Percentiles rank a stretch among this genome's conserved stretches.
Evolutionary conservation across 2,113 vertebrate genomes (phyloP).

Genomic region (Donacobius atricapilla): DNA sequence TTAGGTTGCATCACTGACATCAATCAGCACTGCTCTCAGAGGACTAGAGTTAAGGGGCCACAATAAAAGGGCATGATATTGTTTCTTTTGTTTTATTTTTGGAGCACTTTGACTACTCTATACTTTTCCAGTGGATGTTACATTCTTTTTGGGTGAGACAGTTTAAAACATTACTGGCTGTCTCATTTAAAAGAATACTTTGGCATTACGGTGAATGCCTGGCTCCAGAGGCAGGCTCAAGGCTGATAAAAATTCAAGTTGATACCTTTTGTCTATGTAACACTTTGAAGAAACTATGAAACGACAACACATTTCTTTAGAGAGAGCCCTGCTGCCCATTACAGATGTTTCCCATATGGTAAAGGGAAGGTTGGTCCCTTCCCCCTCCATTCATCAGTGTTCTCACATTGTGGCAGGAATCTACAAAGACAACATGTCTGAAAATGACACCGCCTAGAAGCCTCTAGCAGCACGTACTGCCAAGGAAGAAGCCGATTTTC

Average conservation of each 20-base stretch:
- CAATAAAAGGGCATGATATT: constrained; percentile 47
- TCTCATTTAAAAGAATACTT: constrained; percentile 20
- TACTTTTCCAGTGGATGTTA: constrained; percentile 56
- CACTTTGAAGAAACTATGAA: constrained; percentile 42
- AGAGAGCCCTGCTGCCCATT: neutral
- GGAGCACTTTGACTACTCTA: constrained; percentile 46
- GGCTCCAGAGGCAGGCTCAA: constrained; percentile 44
- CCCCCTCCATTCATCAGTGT: constrained; percentile 50
- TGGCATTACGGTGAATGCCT: constrained; percentile 30
- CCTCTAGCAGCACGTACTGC: neutral
- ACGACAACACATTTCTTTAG: constrained; percentile 21
- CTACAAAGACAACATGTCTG: constrained; percentile 33
- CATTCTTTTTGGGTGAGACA: constrained; percentile 55
- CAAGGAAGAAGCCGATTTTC: neutral
- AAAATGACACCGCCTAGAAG: constrained; percentile 32
- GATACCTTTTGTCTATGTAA: constrained; percentile 35
- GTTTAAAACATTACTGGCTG: constrained; percentile 46
- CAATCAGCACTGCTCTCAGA: constrained; percentile 32
- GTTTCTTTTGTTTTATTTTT: constrained; percentile 64
- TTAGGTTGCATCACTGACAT: constrained; percentile 55
- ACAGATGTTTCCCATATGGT: constrained; percentile 66
- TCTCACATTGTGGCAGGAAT: constrained; percentile 46
- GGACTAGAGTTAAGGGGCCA: constrained; percentile 49
- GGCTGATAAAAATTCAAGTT: constrained; percentile 35
- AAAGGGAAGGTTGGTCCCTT: neutral